Conservation (phyloP, 1,140 invertebrate species). For the Dolichoris vasculosae region DNA sequence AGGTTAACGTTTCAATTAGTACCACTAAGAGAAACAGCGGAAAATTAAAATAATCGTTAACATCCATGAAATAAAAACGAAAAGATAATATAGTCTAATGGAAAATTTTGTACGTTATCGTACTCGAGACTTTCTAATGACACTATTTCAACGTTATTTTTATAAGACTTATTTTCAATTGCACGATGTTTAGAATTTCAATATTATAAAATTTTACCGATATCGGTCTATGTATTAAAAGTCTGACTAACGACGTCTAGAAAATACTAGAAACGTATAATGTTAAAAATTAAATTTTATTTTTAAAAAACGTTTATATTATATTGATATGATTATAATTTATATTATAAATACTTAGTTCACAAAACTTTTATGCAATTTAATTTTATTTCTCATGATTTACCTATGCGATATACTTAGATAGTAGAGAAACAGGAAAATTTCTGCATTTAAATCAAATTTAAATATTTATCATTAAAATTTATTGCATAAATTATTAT, state of each 20-base stretch:
- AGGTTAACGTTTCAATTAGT: no score
- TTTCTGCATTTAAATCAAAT: not conserved
- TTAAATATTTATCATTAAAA: not conserved
- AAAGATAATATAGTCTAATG: not conserved
- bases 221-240: not conserved
- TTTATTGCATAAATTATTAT: not conserved
- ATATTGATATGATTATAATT: no score
- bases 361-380: no score
- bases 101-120: not conserved
- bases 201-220: not conserved
- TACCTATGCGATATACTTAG: not conserved
- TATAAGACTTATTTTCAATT: not conserved
- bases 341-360: no score
- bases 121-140: not conserved
- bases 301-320: no score
- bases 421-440: no score
- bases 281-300: no score
- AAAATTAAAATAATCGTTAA: not conserved
- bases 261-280: not conserved
- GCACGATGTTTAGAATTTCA: not conserved
- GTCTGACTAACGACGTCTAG: not conserved
- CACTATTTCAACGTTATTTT: constrained; percentile 4
- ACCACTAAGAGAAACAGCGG: no score
- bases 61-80: not conserved
- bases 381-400: not conserved